Evolutionary conservation across 2,113 vertebrate species (phyloP).

Genomic region (Tringa solitaria): DNA sequence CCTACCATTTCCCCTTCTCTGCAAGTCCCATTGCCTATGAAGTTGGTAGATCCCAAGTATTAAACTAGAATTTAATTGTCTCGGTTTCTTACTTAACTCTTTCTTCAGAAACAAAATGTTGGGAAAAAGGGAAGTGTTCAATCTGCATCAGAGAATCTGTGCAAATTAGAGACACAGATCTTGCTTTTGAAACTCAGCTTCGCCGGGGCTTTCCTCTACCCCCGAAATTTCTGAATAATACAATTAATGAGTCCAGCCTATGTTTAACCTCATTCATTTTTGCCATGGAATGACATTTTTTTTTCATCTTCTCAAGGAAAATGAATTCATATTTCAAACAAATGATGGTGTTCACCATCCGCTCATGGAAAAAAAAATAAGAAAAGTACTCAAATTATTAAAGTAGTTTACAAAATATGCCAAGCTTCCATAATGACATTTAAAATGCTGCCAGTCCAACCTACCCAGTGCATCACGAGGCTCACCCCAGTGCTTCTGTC

Average conservation of each 20-base stretch:
- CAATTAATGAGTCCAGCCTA: neutral
- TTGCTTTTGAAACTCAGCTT: neutral
- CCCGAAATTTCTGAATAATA: neutral
- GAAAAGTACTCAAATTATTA: neutral
- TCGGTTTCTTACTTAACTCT: neutral
- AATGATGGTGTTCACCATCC: neutral
- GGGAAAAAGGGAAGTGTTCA: neutral
- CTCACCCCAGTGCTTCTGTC: neutral
- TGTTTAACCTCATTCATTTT: neutral
- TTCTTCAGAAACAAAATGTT: neutral
- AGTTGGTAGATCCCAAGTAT: neutral
- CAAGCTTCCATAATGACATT: neutral
- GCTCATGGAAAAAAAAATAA: neutral
- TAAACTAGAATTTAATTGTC: neutral
- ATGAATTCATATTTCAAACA: neutral
- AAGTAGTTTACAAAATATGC: neutral
- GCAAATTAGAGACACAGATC: neutral
- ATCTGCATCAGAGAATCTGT: neutral
- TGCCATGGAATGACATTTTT: neutral
- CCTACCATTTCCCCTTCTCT: neutral
- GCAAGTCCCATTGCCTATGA: neutral
- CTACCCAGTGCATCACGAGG: neutral
- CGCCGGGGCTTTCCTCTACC: neutral
- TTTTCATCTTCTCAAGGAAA: neutral
- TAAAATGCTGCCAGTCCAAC: neutral